Base-by-base conservation (phyloP, 2,888 invertebrate genomes). In the Mallateleia sp. region DNA sequence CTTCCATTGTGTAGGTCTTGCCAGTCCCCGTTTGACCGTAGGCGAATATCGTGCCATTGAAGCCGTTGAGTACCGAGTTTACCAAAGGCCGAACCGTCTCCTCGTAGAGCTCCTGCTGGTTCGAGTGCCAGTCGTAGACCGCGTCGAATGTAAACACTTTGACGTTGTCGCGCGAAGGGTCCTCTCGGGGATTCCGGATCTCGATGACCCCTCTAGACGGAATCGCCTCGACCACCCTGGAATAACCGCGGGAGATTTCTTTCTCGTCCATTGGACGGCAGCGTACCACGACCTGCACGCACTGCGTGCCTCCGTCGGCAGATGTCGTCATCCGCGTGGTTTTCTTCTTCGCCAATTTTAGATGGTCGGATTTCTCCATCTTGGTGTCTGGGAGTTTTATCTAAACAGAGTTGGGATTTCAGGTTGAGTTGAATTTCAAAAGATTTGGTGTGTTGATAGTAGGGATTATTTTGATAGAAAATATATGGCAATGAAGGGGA, bases 11-110 rank as follows among this genome's bases (percentile, higher is more conserved):
- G 95, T 96, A 97, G 11, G 97, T 97, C 95, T 97, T 97, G 69
- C 99, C 99, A 0, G 99, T 99, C 86, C 99, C 99, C 0, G 99
- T 99, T 96, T 99, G 99, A 0, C 99, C 99, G 95, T 99, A 99
- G 0, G 99, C 99, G 96, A 99, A 99, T 90, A 99, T 99, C 91
- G 99, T 99, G 15, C 99, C 99, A 95, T 99, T 99, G 95, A 99
- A 99, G 1, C 99, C 99, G 94, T 98, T 98, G 86, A 99, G 96
- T 6, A 99, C 99, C 0, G 99, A 99, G 88, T 99, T 97, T 24
- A 99, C 99, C 92, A 99, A 95, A 0, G 99, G 99, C 62, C 98
- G 97, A 75, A 99, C 99, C 89, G 99, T 98, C 95, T 99, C 99
- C 95, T 99, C 99, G 96, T 99, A 99, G 28, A 99, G 96, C 90